Conservation (phyloP, 2,113 vertebrate genomes). For the Gulo gulo region DNA sequence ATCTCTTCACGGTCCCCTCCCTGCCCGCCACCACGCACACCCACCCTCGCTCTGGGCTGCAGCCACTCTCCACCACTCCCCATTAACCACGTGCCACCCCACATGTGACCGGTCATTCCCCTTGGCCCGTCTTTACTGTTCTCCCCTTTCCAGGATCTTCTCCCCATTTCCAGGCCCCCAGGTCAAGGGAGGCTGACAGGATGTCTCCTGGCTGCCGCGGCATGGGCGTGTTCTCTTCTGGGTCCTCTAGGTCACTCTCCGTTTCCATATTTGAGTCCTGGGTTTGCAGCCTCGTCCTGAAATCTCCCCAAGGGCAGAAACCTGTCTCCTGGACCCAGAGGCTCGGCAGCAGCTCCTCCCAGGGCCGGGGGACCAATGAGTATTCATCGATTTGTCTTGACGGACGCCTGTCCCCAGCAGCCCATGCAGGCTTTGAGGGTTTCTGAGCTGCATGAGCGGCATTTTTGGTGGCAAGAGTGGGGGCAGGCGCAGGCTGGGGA, state of each 20-base stretch:
- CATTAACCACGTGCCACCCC: neutral
- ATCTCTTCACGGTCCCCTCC: rapidly evolving
- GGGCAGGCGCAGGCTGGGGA: neutral
- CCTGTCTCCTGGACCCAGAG: neutral
- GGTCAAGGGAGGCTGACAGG: too few relatives aligned
- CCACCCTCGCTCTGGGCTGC: too few relatives aligned
- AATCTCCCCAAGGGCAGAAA: neutral
- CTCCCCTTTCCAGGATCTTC: neutral
- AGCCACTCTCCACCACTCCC: too few relatives aligned
- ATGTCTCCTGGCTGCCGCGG: rapidly evolving
- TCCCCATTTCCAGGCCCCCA: neutral
- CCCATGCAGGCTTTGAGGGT: neutral
- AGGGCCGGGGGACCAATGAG: too few relatives aligned
- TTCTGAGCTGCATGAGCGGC: neutral
- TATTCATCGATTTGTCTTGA: rapidly evolving
- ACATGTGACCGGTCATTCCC: too few relatives aligned
- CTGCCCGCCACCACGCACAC: rapidly evolving
- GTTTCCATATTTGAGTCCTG: neutral
- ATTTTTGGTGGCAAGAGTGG: neutral
- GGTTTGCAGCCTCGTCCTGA: neutral
- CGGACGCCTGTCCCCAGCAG: neutral
- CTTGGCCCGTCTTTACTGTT: neutral
- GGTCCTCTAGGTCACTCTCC: rapidly evolving
- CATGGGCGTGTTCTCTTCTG: neutral
- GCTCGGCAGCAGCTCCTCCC: neutral